phyloP scores from a whole-genome alignment of 2,888 invertebrate species.

The Furcula furcula region DNA sequence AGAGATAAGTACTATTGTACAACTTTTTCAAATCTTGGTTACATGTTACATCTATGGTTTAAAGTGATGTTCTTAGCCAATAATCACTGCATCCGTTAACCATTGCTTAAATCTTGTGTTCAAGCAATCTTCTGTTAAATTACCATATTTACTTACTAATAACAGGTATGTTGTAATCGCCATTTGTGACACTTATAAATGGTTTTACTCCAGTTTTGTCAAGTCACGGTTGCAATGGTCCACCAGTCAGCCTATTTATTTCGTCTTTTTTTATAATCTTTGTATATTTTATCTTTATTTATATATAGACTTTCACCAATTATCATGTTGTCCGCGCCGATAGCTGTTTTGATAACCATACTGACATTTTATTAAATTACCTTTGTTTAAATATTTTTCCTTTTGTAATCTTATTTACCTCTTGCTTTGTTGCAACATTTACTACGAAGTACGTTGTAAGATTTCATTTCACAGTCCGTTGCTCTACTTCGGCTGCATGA shows the following conservation, averaged over 20 bases:
- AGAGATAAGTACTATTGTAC: too few species aligned
- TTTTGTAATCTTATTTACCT: too few species aligned
- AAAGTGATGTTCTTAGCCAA: too few species aligned
- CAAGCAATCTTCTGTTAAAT: conserved; percentile 10
- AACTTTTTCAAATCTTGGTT: too few species aligned
- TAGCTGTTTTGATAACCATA: too few species aligned
- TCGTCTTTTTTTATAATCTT: conserved; percentile 25
- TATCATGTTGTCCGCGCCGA: conserved; percentile 11
- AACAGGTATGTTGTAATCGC: conserved; percentile 10
- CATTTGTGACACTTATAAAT: conserved; percentile 22
- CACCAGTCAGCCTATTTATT: conserved; percentile 26
- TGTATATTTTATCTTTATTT: conserved; percentile 21
- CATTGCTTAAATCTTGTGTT: too few species aligned
- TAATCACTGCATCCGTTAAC: too few species aligned
- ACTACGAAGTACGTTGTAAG: conserved; percentile 1
- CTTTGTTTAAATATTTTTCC: too few species aligned
- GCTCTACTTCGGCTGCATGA: conserved; percentile 7
- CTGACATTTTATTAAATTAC: too few species aligned
- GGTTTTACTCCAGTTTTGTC: conserved; percentile 28
- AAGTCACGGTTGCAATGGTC: conserved; percentile 45
- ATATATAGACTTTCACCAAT: conserved; percentile 41
- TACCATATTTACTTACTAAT: conserved; percentile 7
- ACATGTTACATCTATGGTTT: too few species aligned
- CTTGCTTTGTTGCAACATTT: too few species aligned
- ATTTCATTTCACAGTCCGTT: conserved; percentile 15